Evolutionary conservation across 2,113 vertebrate species (phyloP), one percentile per base, ranked within the genome.

Genomic region (Holacanthus passer): DNA sequence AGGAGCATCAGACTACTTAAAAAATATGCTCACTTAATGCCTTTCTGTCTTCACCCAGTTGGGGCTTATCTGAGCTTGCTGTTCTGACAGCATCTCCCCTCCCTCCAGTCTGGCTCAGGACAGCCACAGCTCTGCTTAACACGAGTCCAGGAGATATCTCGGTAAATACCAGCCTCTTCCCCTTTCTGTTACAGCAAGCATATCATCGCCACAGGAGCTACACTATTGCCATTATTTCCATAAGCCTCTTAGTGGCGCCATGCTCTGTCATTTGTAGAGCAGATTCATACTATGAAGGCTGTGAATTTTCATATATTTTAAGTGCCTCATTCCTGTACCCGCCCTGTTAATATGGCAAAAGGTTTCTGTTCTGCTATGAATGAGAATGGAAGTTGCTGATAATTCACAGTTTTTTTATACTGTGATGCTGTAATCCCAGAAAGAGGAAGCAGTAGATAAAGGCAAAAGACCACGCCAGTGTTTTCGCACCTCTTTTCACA

Each of bases 171-270:
- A 83, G 65, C 67, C 69, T 71, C 53, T 73, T 73, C 73, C 50
- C 60, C 35, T 76, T 82, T 87, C 82, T 66, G 83, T 79, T 81
- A 68, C 71, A 64, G 83, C 73, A 13, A 59, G 74, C 81, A 73
- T 63, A 86, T 77, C 83, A 80, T 86, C 72, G 3, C 81, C 81
- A 7, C 88, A 76, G 81, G 81, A 84, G 78, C 77, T 17, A 88
- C 87, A 83, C 56, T 71, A 76, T 72, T 79, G 71, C 81, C 86
- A 85, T 91, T 89, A 89, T 90, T 87, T 82, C 76, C 76, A 71
- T 91, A 91, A 93, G 85, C 91, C 70, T 62, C 91, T 91, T 91
- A 88, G 80, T 58, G 55, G 56, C 39, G 3, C 55, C 69, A 73
- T 67, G 67, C 71, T 69, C 87, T 81, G 80, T 70, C 82, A 85